Base-by-base conservation (phyloP, 2,797 vertebrate species). In the Schizopygopsis malacanthus region DNA sequence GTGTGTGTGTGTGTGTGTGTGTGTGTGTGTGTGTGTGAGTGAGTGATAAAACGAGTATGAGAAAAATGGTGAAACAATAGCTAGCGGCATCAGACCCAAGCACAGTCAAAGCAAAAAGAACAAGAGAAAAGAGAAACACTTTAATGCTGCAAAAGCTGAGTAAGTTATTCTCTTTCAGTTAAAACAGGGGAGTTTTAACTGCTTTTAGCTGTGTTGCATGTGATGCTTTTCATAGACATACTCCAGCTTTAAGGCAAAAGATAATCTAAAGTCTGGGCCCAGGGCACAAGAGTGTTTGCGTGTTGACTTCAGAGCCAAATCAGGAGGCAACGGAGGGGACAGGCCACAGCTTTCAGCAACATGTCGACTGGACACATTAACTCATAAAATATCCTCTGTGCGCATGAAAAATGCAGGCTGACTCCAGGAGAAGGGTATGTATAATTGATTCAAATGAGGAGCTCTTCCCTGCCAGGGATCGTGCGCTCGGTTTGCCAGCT, bases 391-490 rank as follows among this genome's bases (percentile, higher is more conserved):
- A 92, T 91, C 91, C 92, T 90, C 91, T 89, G 77, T 89, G 88
- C 82, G 89, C 92, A 95, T 96, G 92, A 95, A 96, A 95, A 94
- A 95, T 95, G 94, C 94, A 96, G 93, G 85, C 87, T 77, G 75
- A 75, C 92, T 92, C 93, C 91, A 93, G 94, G 92, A 94, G 93
- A 92, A 92, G 92, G 93, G 91, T 92, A 95, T 96, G 93, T 92
- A 95, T 96, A 95, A 96, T 95, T 95, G 94, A 96, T 96, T 95
- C 92, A 95, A 95, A 96, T 95, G 94, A 95, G 93, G 92, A 94
- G 93, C 93, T 93, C 92, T 95, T 92, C 93, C 87, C 92, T 81
- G 86, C 92, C 92, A 87, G 84, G 71, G 72, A 79, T 75, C 52
- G 61, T 87, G 69, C 91, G 91, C 93, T 90, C 90, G 88, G 89